Base-by-base conservation (phyloP, 2,888 invertebrate species). In the Agrochola lota region DNA sequence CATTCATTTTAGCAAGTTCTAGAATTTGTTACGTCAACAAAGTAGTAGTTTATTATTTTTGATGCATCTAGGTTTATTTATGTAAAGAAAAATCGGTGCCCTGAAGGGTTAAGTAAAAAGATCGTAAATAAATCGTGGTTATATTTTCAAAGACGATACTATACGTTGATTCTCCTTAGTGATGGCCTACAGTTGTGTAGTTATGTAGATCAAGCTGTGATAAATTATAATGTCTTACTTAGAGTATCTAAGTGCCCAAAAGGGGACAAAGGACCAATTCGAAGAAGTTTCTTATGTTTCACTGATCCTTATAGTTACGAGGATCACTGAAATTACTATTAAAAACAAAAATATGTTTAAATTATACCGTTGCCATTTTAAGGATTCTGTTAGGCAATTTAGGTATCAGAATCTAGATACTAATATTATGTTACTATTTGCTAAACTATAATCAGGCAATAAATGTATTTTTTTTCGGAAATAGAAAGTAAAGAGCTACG, bases 1-100 rank as follows among this genome's bases (percentile, higher is more conserved):
- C 67, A 74, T 75, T 84, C 40, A 84, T 67, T 77, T 73, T 63
- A 71, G 71, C 59, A 62, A 71, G 64, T 78, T 60, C 40, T 76
- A 67, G 30, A 59, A 81, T 62, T 62, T 49, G 30, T 74, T 20
- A 72, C 62, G 59, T 78, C 46, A 71, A 40, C 40, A 46, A 35
- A 52, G 43, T 66, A 26, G 20, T 52, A n/a, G 8, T 17, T 59
- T 8, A 15, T 26, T 57, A 57, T 57, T n/a, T 40, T 40, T 40
- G 40, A 9, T 9, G 49, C 40, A 55, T 52, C 23, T 71, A 23
- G 2, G 23, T 71, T 55, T 55, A 55, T 71, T 43, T 30, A 11
- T 1, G 9, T 49, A n/a, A 4, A 69, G 20, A 69, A 26, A 52
- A 40, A 52, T 52, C 15, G 12, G 5, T 0, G 20, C 23, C 7